phyloP scores from a whole-genome alignment of 2,797 vertebrate genomes.

The Eremophila alpestris region DNA sequence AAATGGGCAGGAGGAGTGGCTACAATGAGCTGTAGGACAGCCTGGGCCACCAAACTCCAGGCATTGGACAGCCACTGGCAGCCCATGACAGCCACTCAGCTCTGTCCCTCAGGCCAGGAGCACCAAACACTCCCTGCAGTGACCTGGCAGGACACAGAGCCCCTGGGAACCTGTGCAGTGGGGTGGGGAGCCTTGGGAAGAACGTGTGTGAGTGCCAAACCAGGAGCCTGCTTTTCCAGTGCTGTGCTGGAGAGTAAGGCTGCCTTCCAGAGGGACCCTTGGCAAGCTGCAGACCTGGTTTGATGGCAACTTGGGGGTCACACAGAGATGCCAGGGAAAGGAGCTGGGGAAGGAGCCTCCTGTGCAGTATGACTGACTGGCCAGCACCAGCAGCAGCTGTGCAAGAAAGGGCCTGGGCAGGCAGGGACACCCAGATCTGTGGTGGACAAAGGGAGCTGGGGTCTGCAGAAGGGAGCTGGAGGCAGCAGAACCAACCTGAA shows the following conservation, averaged over 20 bases:
- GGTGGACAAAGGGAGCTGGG: background rate
- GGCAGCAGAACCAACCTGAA: background rate
- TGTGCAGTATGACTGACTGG: accelerated
- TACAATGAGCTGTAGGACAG: background rate
- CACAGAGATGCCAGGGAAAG: background rate
- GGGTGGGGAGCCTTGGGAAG: background rate
- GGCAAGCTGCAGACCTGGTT: background rate
- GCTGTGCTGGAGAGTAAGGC: background rate
- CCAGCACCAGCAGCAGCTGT: background rate
- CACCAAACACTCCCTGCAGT: accelerated
- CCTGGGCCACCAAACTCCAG: background rate
- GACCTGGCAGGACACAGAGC: background rate
- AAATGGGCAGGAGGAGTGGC: accelerated
- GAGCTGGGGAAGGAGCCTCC: background rate
- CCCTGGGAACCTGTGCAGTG: background rate
- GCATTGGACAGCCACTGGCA: accelerated
- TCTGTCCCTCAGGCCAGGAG: background rate
- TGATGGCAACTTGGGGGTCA: background rate
- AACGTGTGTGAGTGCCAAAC: accelerated
- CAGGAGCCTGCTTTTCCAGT: background rate
- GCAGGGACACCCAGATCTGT: background rate
- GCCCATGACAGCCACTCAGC: accelerated
- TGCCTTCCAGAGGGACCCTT: background rate
- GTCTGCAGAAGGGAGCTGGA: background rate
- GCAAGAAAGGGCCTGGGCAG: accelerated